These are phyloP conservation scores for Acropternis orthonyx DNA, from an alignment of 2,797 vertebrate species.

Conservation along the genomic window DNA sequence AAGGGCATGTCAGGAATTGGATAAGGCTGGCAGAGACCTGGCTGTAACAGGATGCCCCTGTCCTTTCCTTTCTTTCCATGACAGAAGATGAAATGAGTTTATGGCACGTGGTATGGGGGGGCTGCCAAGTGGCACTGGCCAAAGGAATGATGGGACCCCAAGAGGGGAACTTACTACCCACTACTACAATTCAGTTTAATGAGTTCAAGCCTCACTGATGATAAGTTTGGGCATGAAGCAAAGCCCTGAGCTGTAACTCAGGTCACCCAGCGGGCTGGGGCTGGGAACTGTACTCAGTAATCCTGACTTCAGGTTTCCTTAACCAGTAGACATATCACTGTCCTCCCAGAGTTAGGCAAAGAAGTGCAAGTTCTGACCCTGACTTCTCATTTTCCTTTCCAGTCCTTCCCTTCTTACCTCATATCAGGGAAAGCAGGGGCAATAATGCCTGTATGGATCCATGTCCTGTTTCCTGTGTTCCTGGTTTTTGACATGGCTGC, in stretches of 20 bases:
- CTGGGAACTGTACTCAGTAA: neutral
- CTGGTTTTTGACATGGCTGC: neutral
- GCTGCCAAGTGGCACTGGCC: neutral
- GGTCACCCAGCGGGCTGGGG: neutral
- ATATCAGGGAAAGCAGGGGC: neutral
- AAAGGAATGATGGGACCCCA: neutral
- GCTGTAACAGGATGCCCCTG: constrained; percentile 38
- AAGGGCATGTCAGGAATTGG: constrained; percentile 22
- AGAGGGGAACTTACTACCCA: neutral
- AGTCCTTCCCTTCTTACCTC: neutral
- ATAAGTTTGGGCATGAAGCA: neutral
- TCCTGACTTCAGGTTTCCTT: neutral
- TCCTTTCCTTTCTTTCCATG: constrained; percentile 36
- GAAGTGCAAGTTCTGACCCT: neutral
- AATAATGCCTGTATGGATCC: neutral
- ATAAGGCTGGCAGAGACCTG: constrained; percentile 29
- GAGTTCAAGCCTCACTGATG: neutral
- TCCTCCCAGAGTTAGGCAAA: neutral
- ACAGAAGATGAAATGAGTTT: neutral
- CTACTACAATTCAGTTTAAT: neutral
- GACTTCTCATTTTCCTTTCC: neutral
- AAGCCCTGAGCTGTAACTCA: neutral
- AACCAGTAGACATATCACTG: neutral
- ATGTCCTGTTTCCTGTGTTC: neutral
- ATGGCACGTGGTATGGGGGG: neutral